A percentile compares a stretch with the other conserved stretches of the same genome.
Evolutionary conservation across 2,797 vertebrate species (phyloP).

Genomic region (Capromys pilorides): DNA sequence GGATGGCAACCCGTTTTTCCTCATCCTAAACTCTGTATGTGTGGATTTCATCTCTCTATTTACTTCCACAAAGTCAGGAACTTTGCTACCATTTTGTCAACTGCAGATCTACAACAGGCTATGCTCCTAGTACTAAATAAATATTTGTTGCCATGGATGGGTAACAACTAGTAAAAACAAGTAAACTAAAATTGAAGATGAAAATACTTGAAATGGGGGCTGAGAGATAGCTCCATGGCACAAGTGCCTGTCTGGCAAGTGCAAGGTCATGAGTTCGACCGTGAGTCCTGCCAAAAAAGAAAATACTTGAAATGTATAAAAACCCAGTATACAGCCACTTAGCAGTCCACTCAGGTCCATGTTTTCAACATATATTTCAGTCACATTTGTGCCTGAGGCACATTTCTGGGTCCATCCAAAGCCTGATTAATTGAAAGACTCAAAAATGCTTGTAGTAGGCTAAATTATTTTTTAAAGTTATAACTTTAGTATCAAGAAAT

Average conservation of each 20-base stretch:
- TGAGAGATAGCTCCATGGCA: too few relatives aligned
- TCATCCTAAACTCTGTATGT: background rate
- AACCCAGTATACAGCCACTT: background rate
- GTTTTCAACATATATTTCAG: background rate
- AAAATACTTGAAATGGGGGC: slow-evolving; percentile 41
- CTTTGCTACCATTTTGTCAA: slow-evolving; percentile 15
- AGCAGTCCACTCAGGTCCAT: background rate
- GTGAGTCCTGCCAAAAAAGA: too few relatives aligned
- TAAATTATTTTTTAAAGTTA: slow-evolving; percentile 59
- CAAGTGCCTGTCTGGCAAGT: too few relatives aligned
- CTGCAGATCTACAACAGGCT: background rate
- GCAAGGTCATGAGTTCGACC: too few relatives aligned
- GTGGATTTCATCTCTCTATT: background rate
- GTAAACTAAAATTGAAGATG: slow-evolving; percentile 1
- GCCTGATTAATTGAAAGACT: slow-evolving; percentile 57
- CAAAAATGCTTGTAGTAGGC: background rate
- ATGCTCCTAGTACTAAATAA: background rate
- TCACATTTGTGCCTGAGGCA: slow-evolving; percentile 15
- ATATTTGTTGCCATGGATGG: background rate
- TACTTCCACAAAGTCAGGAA: background rate
- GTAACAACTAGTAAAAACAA: background rate
- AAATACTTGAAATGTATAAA: slow-evolving; percentile 49
- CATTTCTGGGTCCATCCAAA: background rate
- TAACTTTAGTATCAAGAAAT: slow-evolving; percentile 60
- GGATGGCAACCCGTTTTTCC: background rate